phyloP scores from a whole-genome alignment of 2,888 invertebrate species.

The Latheticus oryzae region DNA sequence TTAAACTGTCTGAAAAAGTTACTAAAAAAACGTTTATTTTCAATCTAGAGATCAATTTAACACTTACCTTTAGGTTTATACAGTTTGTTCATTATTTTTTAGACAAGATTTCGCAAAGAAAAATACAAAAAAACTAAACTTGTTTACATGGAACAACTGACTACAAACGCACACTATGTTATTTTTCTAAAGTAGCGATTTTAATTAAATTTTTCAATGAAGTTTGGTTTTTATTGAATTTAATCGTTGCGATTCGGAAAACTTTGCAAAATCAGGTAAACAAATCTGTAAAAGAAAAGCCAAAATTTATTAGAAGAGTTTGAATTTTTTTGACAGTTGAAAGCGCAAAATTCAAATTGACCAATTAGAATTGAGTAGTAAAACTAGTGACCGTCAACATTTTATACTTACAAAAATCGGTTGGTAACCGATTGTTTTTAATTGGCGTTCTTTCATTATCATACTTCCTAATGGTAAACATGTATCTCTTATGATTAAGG shows the following conservation, averaged over 20 bases:
- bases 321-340: too few species aligned
- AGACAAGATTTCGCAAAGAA: slow-evolving; percentile 29
- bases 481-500: slow-evolving; percentile 69
- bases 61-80: slow-evolving; percentile 63
- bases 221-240: not conserved
- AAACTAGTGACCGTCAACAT: slow-evolving; percentile 2
- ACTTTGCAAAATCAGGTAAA: too few species aligned
- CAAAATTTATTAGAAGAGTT: too few species aligned
- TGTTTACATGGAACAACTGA: slow-evolving; percentile 38
- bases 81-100: slow-evolving; percentile 54
- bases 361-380: not conserved
- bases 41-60: not conserved
- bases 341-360: not conserved
- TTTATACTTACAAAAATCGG: slow-evolving; percentile 68
- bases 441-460: slow-evolving; percentile 73
- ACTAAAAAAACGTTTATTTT: slow-evolving; percentile 44
- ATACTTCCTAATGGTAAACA: slow-evolving; percentile 70
- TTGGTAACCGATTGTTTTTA: slow-evolving; percentile 72
- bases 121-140: slow-evolving; percentile 39
- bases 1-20: slow-evolving; percentile 61
- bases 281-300: too few species aligned
- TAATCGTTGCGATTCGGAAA: not conserved
- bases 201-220: not conserved
- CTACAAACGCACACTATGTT: slow-evolving; percentile 26
- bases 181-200: slow-evolving; percentile 13